Evolutionary conservation across 2,888 invertebrate species (phyloP).

Genomic region (Tipula confusa): DNA sequence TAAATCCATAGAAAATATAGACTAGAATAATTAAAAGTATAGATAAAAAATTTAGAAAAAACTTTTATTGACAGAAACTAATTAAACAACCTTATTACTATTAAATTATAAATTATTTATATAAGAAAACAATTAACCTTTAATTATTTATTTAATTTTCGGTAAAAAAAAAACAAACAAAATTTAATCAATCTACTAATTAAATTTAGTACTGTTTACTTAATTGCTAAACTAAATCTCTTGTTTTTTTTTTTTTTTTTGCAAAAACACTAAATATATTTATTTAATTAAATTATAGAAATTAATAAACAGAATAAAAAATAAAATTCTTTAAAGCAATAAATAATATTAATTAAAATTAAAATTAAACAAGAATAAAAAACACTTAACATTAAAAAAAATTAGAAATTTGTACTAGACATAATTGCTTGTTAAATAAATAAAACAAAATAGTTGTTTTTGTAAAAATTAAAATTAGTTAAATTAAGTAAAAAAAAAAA

Average conservation of each 20-base stretch:
- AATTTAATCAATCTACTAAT: neutral
- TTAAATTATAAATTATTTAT: neutral
- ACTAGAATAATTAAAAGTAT: neutral
- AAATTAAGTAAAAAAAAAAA: neutral
- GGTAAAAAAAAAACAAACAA: neutral
- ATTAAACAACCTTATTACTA: neutral
- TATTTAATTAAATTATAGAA: neutral
- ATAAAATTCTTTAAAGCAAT: conserved; percentile 14
- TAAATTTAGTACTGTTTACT: neutral
- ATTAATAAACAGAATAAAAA: neutral
- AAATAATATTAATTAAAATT: neutral
- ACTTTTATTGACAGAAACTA: neutral
- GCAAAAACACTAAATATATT: neutral
- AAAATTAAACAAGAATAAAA: neutral
- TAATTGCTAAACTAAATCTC: neutral
- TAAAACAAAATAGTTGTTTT: conserved; percentile 6
- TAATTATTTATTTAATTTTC: neutral
- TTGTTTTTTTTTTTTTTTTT: neutral
- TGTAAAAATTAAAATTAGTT: neutral
- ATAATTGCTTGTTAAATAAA: conserved; percentile 3
- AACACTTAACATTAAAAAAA: no score
- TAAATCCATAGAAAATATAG: neutral
- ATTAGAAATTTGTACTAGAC: neutral
- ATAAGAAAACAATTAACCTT: neutral
- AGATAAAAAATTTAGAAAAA: neutral